These are phyloP conservation scores for Paracanthobrama guichenoti DNA, from an alignment of 2,113 vertebrate genomes.

Conservation along the genomic window DNA sequence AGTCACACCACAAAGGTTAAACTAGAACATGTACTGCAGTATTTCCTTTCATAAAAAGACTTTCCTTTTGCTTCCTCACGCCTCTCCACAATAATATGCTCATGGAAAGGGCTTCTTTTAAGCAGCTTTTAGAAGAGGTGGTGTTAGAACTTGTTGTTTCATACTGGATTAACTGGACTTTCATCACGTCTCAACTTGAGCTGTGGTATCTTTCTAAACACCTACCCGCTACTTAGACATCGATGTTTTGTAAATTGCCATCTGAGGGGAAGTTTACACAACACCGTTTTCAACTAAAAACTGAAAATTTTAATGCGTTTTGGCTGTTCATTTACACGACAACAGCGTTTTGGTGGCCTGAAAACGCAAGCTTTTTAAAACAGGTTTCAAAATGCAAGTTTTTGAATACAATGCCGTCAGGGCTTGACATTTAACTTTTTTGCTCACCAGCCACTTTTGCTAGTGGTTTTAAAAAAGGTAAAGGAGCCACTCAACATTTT, in stretches of 20 bases:
- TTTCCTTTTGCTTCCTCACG: neutral
- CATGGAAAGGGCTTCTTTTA: conserved; percentile 22
- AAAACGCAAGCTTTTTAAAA: too few relatives aligned
- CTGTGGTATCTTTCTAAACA: neutral
- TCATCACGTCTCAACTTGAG: conserved; percentile 22
- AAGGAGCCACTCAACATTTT: too few relatives aligned
- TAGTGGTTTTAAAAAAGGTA: too few relatives aligned
- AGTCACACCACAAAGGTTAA: conserved; percentile 37
- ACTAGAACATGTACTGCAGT: conserved; percentile 45
- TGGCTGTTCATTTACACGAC: too few relatives aligned
- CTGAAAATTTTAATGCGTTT: too few relatives aligned
- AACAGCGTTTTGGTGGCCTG: too few relatives aligned
- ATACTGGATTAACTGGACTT: conserved; percentile 20
- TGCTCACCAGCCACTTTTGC: too few relatives aligned
- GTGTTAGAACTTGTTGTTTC: conserved; percentile 38
- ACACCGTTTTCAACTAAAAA: too few relatives aligned
- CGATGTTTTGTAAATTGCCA: conserved; percentile 59
- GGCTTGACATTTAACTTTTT: too few relatives aligned
- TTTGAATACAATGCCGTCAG: too few relatives aligned
- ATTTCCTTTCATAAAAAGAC: conserved; percentile 14
- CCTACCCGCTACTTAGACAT: conserved; percentile 16
- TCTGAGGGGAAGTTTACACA: conserved; percentile 44
- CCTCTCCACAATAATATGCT: neutral
- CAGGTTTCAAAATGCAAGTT: too few relatives aligned
- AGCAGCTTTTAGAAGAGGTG: neutral